A percentile compares a stretch with the other conserved stretches of the same genome.
Conservation (phyloP, 2,797 vertebrate genomes). For the Peromyscus eremicus region DNA sequence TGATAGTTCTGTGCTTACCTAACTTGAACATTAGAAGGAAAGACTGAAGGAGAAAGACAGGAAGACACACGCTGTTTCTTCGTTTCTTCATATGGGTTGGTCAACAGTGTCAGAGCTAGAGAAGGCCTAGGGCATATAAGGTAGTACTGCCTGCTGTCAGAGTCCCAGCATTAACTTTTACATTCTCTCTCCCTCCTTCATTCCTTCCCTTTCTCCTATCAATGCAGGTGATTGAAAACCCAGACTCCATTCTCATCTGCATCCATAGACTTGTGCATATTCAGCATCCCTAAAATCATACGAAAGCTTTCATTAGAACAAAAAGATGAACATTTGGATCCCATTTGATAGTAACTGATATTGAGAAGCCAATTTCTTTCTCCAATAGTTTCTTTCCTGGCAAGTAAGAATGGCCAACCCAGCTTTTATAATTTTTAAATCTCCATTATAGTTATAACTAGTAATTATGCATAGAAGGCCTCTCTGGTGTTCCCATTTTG, state of each 20-base stretch:
- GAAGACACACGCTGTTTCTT: conserved; percentile 80
- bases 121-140: conserved; percentile 59
- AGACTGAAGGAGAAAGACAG: conserved; percentile 80
- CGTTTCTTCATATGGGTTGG: conserved; percentile 42
- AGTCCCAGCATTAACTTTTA: background rate
- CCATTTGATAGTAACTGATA: conserved; percentile 78
- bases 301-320: conserved; percentile 77
- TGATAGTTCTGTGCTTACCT: conserved; percentile 78
- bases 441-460: conserved; percentile 76
- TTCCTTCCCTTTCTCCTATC: background rate
- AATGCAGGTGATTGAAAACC: conserved; percentile 61
- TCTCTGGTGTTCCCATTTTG: conserved; percentile 16
- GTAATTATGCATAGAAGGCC: conserved; percentile 8
- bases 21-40: conserved; percentile 83
- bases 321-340: conserved; percentile 83
- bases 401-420: conserved; percentile 80
- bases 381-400: conserved; percentile 83
- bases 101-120: conserved; percentile 67
- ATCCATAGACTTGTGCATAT: conserved; percentile 72
- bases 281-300: conserved; percentile 83
- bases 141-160: conserved; percentile 73
- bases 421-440: conserved; percentile 78
- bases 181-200: background rate
- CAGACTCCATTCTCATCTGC: conserved; percentile 75
- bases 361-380: conserved; percentile 83